Base-by-base conservation (phyloP, 2,797 vertebrate species). In the Lerista edwardsae region DNA sequence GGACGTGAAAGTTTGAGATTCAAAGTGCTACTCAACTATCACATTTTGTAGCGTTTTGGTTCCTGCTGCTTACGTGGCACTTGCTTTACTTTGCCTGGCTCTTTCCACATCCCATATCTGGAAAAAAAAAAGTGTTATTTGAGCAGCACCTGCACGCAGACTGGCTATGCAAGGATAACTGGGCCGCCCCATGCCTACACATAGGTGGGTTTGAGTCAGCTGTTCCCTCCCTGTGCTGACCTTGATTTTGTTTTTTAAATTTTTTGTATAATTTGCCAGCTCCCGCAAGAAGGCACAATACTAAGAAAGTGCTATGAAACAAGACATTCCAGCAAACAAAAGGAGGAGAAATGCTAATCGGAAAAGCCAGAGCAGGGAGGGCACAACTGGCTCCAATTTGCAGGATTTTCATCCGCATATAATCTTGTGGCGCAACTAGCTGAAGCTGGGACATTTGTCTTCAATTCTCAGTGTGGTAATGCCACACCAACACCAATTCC, bases 291-390 rank as follows among this genome's bases (percentile, higher is more conserved):
- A 21, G 47, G 17, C 41, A 55, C 68, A 73, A 62, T 6, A 23
- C 41, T 11, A 51, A 39, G 57, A 72, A 84, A 19, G 7, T 51
- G 31, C 68, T 68, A 57, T 51, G 47, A 67, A 47, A 68, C 82
- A 62, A 34, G 34, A 51, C n/a, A n/a, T n/a, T n/a, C n/a, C n/a
- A 71, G n/a, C 68, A 72, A 72, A 55, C 71, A 78, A n/a, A 84
- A 73, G 34, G 74, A 11, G 67, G n/a, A 81, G 29, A 51, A 84
- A 79, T 76, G 47, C 82, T 83, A 83, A 83, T 83, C 47, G 69
- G 47, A 83, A 76, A 76, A 76, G 82, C n/a, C 75, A 83, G 47
- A 47, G 36, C 65, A 36, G 51, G 55, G 82, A 84, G 75, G 41
- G 15, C 59, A 79, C 76, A 73, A 84, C 68, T 79, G 76, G 59